phyloP scores from a whole-genome alignment of 1,140 invertebrate species.

The Zaprionus inermis region DNA sequence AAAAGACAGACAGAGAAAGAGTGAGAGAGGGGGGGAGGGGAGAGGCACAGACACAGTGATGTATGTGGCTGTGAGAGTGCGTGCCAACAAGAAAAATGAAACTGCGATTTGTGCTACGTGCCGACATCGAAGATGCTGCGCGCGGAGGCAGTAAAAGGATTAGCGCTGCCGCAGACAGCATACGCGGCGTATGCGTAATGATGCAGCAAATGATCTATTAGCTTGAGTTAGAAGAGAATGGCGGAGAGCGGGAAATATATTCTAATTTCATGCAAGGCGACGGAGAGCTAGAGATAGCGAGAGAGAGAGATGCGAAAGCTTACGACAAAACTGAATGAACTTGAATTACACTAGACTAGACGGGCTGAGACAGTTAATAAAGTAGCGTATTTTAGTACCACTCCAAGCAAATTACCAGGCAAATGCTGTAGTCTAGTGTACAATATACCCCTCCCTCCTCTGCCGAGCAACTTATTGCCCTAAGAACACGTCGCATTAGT shows the following conservation, averaged over 20 bases:
- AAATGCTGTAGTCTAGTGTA: neutral
- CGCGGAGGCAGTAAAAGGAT: conserved; percentile 55
- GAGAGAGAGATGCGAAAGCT: conserved; percentile 37
- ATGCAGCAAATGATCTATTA: conserved; percentile 77
- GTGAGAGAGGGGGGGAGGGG: neutral
- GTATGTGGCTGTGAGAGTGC: conserved; percentile 50
- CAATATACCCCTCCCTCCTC: neutral
- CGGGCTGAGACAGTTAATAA: neutral
- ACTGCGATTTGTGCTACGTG: conserved; percentile 63
- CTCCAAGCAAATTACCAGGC: neutral
- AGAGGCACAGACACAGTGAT: conserved; percentile 62
- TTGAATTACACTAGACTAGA: conserved; percentile 52
- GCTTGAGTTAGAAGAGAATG: neutral
- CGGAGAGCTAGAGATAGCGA: conserved; percentile 15
- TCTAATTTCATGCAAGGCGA: conserved; percentile 42
- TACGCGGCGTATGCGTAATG: conserved; percentile 69
- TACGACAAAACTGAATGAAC: conserved; percentile 54
- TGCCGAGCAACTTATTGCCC: conserved; percentile 36
- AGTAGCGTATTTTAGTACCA: neutral
- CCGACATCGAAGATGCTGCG: conserved; percentile 42
- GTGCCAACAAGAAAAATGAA: conserved; percentile 52
- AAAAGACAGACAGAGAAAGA: conserved; percentile 24
- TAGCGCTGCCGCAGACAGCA: conserved; percentile 45
- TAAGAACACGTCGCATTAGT: conserved; percentile 51
- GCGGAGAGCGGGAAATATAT: conserved; percentile 1